Conservation (phyloP, 2,113 vertebrate species). For the Rhabdomys dilectus region DNA sequence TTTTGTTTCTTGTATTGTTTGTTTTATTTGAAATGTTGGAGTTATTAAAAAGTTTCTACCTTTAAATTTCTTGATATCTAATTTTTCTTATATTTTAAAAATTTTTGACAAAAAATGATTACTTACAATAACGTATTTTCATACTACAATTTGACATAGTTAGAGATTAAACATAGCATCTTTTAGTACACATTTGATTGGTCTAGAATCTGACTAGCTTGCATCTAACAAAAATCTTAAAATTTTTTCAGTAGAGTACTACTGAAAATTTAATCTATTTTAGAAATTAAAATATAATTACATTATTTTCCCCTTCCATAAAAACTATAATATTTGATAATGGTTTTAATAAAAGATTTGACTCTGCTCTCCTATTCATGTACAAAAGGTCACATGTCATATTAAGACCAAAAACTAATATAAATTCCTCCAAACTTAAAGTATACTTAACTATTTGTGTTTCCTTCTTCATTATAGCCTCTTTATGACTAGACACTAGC, state of each 20-base stretch:
- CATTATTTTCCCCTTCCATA: accelerated
- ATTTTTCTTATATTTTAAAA: neutral
- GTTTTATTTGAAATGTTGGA: neutral
- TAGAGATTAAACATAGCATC: neutral
- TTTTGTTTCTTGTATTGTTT: neutral
- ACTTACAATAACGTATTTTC: neutral
- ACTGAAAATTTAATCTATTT: neutral
- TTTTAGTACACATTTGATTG: neutral
- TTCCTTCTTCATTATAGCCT: neutral
- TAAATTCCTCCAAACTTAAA: neutral
- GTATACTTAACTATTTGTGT: neutral
- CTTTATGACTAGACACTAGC: neutral
- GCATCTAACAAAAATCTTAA: neutral
- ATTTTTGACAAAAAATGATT: neutral
- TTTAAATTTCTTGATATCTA: neutral
- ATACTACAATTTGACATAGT: neutral
- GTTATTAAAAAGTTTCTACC: neutral
- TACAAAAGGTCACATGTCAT: neutral
- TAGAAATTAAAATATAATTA: neutral
- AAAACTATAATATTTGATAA: neutral
- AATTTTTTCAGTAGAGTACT: neutral
- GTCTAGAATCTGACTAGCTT: neutral
- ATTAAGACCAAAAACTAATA: neutral
- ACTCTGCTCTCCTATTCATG: neutral
- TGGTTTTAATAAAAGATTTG: neutral